phyloP scores from a whole-genome alignment of 1,140 invertebrate genomes.

The Lepidurus packardi region DNA sequence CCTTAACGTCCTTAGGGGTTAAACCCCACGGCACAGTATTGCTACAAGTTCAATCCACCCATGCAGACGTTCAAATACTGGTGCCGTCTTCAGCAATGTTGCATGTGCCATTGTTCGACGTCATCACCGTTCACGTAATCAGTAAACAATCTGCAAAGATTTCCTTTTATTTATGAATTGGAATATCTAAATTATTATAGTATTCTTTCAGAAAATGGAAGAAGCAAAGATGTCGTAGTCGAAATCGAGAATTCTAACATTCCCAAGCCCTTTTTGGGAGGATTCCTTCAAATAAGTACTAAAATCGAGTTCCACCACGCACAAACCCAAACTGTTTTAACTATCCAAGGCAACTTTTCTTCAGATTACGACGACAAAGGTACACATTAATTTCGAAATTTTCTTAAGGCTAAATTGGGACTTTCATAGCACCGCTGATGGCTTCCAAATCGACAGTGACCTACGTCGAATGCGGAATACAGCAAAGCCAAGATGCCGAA shows the following conservation, averaged over 20 bases:
- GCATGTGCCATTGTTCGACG: not conserved
- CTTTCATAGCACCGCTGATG: not conserved
- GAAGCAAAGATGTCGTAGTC: not conserved
- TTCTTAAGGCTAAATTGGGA: not conserved
- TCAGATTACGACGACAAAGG: not conserved
- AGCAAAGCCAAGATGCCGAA: not conserved
- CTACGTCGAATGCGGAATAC: not conserved
- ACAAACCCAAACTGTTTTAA: constrained; percentile 10
- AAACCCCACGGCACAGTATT: not conserved
- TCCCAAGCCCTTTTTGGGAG: not conserved
- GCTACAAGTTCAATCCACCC: not conserved
- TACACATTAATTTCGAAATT: not conserved
- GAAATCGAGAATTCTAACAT: not conserved
- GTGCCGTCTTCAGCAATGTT: constrained; percentile 3
- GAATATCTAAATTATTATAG: not conserved
- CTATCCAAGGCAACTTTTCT: not conserved
- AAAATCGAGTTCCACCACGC: not conserved
- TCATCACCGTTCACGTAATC: not conserved
- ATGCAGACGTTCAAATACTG: not conserved
- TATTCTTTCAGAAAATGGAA: not conserved
- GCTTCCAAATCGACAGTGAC: not conserved
- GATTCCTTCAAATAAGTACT: not conserved
- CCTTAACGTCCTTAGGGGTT: not conserved
- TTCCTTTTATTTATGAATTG: not conserved
- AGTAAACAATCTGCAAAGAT: not conserved